Percentiles rank a stretch among this genome's conserved stretches.
Conservation (phyloP, 2,797 vertebrate genomes). For the Aphelocoma californica region DNA sequence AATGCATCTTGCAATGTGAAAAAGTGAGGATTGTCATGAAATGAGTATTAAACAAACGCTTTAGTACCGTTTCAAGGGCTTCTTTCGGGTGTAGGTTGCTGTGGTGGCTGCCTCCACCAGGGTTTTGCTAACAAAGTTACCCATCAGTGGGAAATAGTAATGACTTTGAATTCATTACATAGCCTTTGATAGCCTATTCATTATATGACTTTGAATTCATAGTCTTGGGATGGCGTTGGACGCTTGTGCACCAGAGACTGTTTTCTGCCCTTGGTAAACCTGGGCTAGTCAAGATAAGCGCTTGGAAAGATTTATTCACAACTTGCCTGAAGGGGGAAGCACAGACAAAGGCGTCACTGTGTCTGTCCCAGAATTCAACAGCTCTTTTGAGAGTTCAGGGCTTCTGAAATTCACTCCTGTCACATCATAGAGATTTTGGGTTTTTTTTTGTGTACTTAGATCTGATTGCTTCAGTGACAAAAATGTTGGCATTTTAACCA, state of each 20-base stretch:
- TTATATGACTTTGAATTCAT: background rate
- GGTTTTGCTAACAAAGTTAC: background rate
- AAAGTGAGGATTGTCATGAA: background rate
- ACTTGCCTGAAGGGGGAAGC: background rate
- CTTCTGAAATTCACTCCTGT: background rate
- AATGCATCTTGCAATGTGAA: background rate
- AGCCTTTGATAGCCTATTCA: no score
- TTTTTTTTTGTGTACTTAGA: background rate
- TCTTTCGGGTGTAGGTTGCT: background rate
- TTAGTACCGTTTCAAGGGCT: background rate
- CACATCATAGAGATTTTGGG: background rate
- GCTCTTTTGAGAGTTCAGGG: background rate
- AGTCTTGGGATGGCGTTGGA: background rate
- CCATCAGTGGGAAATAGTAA: no score
- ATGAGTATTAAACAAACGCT: background rate
- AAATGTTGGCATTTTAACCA: background rate
- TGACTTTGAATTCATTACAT: background rate
- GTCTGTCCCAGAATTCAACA: background rate
- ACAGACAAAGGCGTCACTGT: background rate
- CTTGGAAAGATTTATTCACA: background rate
- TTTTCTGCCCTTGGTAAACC: background rate
- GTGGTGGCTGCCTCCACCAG: background rate
- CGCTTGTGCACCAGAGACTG: fast-evolving
- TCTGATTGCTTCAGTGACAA: background rate
- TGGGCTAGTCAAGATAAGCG: background rate